phyloP scores from a whole-genome alignment of 2,797 vertebrate genomes.

The Forpus xanthops region DNA sequence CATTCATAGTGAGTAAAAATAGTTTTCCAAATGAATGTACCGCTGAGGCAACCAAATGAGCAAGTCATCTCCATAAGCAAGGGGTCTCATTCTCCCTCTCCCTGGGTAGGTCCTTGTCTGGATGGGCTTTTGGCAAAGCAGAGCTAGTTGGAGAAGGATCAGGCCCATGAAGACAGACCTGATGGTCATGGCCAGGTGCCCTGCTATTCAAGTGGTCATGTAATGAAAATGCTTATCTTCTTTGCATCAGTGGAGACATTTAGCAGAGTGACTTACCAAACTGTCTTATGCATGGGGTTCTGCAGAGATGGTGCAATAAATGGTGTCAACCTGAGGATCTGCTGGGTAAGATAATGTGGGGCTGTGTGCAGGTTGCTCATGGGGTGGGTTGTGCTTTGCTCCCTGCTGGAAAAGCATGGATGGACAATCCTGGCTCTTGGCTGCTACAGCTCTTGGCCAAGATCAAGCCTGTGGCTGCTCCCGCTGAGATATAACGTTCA shows the following conservation, averaged over 20 bases:
- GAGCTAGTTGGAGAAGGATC: background rate
- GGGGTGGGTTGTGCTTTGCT: background rate
- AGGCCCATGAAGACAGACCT: background rate
- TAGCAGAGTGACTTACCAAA: background rate
- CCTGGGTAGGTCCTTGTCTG: background rate
- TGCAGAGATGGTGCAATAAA: background rate
- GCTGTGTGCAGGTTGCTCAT: background rate
- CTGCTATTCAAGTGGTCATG: background rate
- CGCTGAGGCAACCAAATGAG: constrained; percentile 28
- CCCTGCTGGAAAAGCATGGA: background rate
- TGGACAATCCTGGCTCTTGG: background rate
- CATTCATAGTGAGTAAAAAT: constrained; percentile 40
- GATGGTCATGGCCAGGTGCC: background rate
- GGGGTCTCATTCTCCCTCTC: background rate
- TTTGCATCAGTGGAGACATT: background rate
- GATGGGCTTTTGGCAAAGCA: background rate
- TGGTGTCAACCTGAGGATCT: background rate
- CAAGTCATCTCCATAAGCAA: background rate
- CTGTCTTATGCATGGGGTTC: background rate
- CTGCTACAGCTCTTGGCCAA: background rate
- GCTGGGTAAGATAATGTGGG: background rate
- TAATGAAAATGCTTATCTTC: background rate
- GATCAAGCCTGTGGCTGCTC: background rate
- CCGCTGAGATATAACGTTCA: fast-evolving
- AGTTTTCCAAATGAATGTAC: constrained; percentile 35